Evolutionary conservation across 1,140 invertebrate species (phyloP), one percentile per base, ranked within the genome.

Genomic region (Bombyx mandarina): DNA sequence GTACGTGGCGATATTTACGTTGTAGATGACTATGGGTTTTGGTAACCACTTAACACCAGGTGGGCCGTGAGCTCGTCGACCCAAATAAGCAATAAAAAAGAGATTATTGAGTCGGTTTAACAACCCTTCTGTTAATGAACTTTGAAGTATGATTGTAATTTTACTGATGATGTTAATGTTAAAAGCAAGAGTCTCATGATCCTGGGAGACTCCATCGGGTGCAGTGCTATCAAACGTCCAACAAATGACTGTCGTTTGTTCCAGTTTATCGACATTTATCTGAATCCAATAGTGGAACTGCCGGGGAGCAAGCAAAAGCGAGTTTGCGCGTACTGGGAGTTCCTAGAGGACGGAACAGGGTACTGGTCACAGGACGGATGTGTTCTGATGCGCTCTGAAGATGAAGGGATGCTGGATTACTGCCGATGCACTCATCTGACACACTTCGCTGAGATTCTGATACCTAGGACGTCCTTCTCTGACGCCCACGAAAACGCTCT

Each of bases 381-480:
- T 65, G 70, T 66, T 6, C 78, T 87, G 50, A 77, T 86, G 22
- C 63, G 57, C 22, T 63, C 80, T n/a, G 56, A 59, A 0, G 22
- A 56, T 22, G 44, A 54, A 10, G 77, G 76, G 7, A 59, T 63
- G 42, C 63, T 89, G 9, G 87, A 89, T 60, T 82, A 75, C 8
- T 89, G 89, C 61, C 65, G 84, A 18, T 89, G 88, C 62, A 63
- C 75, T 47, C 89, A 89, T 61, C 72, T 89, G 6, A 89, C 89
- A 0, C 88, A 89, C 61, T 89, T 89, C 64, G 88, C 88, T 3
- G 82, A 89, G 65, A 73, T 89, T 1, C 66, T 89, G 1, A 65
- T 82, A 6, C 76, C 76, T 0, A 66, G 69, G 12, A 63, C 75
- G 2, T 71, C 77, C 0, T 79, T 88, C 51, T 75, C 78, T 3